Percentiles rank a stretch among this genome's conserved stretches.
These are phyloP conservation scores for Drosophila navojoa DNA, from an alignment of 1,140 invertebrate genomes.

Conservation along the genomic window DNA sequence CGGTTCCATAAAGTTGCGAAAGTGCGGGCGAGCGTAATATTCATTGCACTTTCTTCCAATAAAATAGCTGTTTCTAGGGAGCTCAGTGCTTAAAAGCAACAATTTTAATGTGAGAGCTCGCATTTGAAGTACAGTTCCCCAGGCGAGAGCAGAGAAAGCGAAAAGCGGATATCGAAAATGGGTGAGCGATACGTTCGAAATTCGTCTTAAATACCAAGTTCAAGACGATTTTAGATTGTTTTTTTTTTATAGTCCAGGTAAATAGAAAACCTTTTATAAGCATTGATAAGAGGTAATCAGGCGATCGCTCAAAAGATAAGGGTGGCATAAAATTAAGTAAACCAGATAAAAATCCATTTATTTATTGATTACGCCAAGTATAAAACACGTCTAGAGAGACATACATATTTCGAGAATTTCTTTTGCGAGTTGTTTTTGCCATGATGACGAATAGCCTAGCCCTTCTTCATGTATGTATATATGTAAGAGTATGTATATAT, in stretches of 20 bases:
- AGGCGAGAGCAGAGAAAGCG: no score
- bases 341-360: background rate
- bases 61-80: no score
- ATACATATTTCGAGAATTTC: background rate
- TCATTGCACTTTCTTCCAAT: no score
- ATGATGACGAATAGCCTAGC: slow-evolving; percentile 16
- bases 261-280: background rate
- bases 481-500: background rate
- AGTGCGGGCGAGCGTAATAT: no score
- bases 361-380: background rate
- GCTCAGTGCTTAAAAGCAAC: no score
- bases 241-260: background rate
- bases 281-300: background rate
- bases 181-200: no score
- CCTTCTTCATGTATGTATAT: background rate
- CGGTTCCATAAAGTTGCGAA: no score
- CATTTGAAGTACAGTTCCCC: no score
- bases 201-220: no score
- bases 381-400: background rate
- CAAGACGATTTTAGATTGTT: no score
- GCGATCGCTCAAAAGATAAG: background rate
- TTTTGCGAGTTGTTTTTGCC: background rate
- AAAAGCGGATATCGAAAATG: no score
- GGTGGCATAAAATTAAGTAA: background rate
- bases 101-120: no score